A percentile compares a stretch with the other conserved stretches of the same genome.
phyloP scores from a whole-genome alignment of 2,888 invertebrate genomes.

The Drosophila cognata region DNA sequence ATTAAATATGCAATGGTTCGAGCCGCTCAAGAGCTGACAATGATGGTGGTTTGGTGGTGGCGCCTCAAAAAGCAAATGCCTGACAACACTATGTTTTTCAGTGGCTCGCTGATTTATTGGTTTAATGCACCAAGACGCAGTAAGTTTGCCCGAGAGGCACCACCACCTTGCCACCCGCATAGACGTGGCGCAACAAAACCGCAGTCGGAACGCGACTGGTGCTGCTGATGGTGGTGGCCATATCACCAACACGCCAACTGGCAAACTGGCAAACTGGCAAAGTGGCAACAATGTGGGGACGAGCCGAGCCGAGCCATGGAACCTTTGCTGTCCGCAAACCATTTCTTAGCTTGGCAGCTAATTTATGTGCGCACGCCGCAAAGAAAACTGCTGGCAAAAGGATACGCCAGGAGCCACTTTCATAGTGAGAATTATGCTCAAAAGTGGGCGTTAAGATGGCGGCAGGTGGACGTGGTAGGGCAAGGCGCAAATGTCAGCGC shows the following conservation, averaged over 20 bases:
- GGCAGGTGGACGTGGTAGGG: slow-evolving; percentile 6
- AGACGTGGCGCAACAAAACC: slow-evolving; percentile 75
- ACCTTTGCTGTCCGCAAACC: slow-evolving; percentile 72
- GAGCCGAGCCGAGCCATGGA: slow-evolving; percentile 16
- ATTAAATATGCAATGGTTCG: slow-evolving; percentile 68
- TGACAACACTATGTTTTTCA: slow-evolving; percentile 72
- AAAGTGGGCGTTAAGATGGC: slow-evolving; percentile 12
- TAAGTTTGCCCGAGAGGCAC: slow-evolving; percentile 3
- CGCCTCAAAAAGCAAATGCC: slow-evolving; percentile 56
- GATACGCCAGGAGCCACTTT: slow-evolving; percentile 54
- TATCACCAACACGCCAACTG: slow-evolving; percentile 45
- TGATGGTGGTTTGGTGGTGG: slow-evolving; percentile 21
- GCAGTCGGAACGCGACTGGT: slow-evolving; percentile 49
- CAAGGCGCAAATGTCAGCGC: slow-evolving; percentile 74
- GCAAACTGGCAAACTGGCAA: slow-evolving; percentile 4
- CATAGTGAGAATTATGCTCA: slow-evolving; percentile 67
- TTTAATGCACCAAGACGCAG: slow-evolving; percentile 69
- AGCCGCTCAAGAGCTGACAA: slow-evolving; percentile 39
- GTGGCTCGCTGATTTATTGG: slow-evolving; percentile 75
- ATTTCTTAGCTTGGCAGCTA: slow-evolving; percentile 80
- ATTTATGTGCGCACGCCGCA: slow-evolving; percentile 77
- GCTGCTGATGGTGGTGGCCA: slow-evolving; percentile 46
- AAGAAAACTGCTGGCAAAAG: slow-evolving; percentile 70
- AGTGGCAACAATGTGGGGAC: slow-evolving; percentile 53
- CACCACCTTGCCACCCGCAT: slow-evolving; percentile 65